Conservation (phyloP, 2,113 vertebrate genomes). For the Scomber colias region DNA sequence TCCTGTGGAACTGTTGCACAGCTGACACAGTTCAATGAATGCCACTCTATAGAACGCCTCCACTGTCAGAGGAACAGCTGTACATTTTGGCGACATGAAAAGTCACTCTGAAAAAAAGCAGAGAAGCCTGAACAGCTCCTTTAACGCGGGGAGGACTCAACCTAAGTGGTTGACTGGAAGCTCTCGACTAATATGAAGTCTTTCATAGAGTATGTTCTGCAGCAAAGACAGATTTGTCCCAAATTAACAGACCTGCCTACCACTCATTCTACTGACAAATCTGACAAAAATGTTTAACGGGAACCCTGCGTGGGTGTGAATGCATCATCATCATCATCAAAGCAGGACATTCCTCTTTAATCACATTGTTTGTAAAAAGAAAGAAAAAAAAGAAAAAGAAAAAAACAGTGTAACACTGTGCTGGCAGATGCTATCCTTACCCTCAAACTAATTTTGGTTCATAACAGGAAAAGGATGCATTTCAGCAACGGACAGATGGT, state of each 20-base stretch:
- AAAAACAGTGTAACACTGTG: constrained; percentile 9
- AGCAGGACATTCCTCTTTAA: constrained; percentile 72
- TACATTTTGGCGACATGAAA: constrained; percentile 47
- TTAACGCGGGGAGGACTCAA: constrained; percentile 37
- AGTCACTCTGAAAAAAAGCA: constrained; percentile 13
- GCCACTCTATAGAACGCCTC: constrained; percentile 15
- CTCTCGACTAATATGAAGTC: constrained; percentile 22
- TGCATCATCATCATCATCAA: constrained; percentile 64
- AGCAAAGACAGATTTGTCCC: constrained; percentile 23
- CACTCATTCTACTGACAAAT: constrained; percentile 33
- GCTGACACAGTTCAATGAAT: constrained; percentile 31
- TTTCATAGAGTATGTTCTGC: constrained; percentile 22
- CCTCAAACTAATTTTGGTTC: constrained; percentile 50
- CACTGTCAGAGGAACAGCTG: constrained; percentile 65
- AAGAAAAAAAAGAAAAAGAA: background rate
- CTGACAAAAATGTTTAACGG: constrained; percentile 23
- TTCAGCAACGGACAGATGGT: constrained; percentile 53
- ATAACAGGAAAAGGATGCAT: constrained; percentile 67
- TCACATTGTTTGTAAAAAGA: constrained; percentile 41
- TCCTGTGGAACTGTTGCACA: constrained; percentile 56
- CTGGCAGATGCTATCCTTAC: constrained; percentile 61
- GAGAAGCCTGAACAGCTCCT: constrained; percentile 40
- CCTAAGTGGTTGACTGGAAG: constrained; percentile 56
- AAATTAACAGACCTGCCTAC: constrained; percentile 13
- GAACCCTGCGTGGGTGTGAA: constrained; percentile 43